Evolutionary conservation across 1,140 invertebrate genomes (phyloP).

Genomic region (Brachystomella parvula): DNA sequence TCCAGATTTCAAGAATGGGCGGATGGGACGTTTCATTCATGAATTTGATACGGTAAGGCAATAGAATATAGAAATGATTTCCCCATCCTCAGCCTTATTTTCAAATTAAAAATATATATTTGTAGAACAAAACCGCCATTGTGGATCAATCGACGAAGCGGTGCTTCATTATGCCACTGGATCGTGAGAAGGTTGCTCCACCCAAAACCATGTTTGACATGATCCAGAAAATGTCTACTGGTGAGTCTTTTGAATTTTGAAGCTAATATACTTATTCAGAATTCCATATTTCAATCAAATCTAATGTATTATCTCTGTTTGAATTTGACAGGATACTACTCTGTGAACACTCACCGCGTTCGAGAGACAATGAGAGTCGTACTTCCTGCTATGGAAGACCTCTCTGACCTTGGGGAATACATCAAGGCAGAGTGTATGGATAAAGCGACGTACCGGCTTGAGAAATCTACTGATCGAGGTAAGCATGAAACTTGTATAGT

Average conservation of each 20-base stretch:
- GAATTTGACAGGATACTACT: slow-evolving; percentile 59
- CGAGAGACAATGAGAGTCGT: slow-evolving; percentile 67
- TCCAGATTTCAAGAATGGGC: slow-evolving; percentile 66
- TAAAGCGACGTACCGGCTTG: slow-evolving; percentile 64
- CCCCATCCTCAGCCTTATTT: not conserved
- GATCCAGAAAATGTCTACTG: slow-evolving; percentile 65
- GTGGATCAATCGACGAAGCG: slow-evolving; percentile 64
- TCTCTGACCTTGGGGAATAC: slow-evolving; percentile 56
- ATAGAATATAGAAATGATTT: not conserved
- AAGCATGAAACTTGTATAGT: slow-evolving; percentile 34
- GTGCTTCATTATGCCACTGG: slow-evolving; percentile 83
- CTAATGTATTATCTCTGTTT: not conserved
- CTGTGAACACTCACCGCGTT: slow-evolving; percentile 68
- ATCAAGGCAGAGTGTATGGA: slow-evolving; percentile 62
- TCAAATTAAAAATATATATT: slow-evolving; percentile 14
- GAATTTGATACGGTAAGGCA: slow-evolving; percentile 65
- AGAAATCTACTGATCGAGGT: slow-evolving; percentile 53
- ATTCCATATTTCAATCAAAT: not conserved
- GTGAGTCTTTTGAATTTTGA: slow-evolving; percentile 42
- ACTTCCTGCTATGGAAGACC: slow-evolving; percentile 60
- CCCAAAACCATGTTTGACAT: slow-evolving; percentile 69
- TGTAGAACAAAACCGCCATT: slow-evolving; percentile 65
- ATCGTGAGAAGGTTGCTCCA: slow-evolving; percentile 60
- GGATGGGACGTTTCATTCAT: slow-evolving; percentile 72
- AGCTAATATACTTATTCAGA: not conserved